Evolutionary conservation across 2,888 invertebrate species (phyloP).

Genomic region (Eremobia ochroleuca): DNA sequence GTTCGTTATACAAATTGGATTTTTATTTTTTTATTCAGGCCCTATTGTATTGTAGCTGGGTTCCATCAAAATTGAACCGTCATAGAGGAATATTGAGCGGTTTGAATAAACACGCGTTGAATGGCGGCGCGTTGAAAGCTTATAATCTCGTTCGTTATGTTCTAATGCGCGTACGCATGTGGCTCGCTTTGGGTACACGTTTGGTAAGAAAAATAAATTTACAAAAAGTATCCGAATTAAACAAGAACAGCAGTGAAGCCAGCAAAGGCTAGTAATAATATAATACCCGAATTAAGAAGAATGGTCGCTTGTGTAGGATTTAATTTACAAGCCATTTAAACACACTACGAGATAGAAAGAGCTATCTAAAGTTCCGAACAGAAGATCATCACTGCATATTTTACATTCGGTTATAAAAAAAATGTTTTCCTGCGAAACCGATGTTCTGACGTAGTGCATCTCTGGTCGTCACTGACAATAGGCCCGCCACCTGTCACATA

Average conservation of each 20-base stretch:
- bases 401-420: too few relatives aligned
- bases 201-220: not conserved
- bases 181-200: slow-evolving; percentile 28
- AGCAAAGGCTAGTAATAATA: too few relatives aligned
- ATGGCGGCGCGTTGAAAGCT: slow-evolving; percentile 82
- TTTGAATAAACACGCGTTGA: slow-evolving; percentile 76
- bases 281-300: too few relatives aligned
- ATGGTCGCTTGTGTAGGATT: too few relatives aligned
- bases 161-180: slow-evolving; percentile 77
- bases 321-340: too few relatives aligned
- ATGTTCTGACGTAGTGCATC: not conserved
- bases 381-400: too few relatives aligned
- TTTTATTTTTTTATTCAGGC: slow-evolving; percentile 65
- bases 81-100: slow-evolving; percentile 83
- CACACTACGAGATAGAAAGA: not conserved
- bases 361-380: not conserved
- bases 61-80: slow-evolving; percentile 85
- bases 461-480: too few relatives aligned
- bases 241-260: too few relatives aligned
- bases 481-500: too few relatives aligned
- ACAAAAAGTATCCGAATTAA: not conserved
- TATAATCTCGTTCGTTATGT: slow-evolving; percentile 85
- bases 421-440: not conserved
- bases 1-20: slow-evolving; percentile 75
- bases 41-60: slow-evolving; percentile 74